These are phyloP conservation scores for Neopipo cinnamomea DNA, from an alignment of 2,113 vertebrate species.

Conservation along the genomic window DNA sequence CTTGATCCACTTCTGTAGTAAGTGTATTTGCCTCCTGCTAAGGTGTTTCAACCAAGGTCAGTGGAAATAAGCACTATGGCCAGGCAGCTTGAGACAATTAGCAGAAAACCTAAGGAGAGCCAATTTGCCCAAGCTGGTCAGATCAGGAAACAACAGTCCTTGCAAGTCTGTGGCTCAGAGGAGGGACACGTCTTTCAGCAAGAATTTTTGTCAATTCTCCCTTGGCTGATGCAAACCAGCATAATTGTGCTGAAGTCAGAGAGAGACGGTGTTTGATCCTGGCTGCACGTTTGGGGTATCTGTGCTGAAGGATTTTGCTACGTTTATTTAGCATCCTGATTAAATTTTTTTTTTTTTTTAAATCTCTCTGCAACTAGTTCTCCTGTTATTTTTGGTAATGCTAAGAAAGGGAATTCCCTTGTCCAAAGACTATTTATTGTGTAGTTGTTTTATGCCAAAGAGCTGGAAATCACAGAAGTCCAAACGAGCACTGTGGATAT, in stretches of 20 bases:
- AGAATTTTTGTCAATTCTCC: not conserved
- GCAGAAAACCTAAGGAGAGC: not conserved
- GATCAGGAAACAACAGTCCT: not conserved
- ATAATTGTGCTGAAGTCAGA: not conserved
- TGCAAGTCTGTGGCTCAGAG: not conserved
- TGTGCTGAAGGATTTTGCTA: not conserved
- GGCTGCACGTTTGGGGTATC: not conserved
- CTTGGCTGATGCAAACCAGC: not conserved
- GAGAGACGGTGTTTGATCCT: not conserved
- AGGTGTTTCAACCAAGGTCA: not conserved
- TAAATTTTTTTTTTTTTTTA: not conserved
- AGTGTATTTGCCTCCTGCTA: not conserved
- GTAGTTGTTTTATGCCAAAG: not conserved
- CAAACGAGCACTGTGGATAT: not conserved
- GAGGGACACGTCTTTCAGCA: not conserved
- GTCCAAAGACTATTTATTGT: not conserved
- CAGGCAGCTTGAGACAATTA: slow-evolving; percentile 29
- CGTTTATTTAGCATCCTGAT: not conserved
- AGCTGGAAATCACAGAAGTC: not conserved
- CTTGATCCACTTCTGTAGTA: not conserved
- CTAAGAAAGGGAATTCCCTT: not conserved
- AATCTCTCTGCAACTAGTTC: not conserved
- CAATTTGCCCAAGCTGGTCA: not conserved
- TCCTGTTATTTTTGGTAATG: not conserved
- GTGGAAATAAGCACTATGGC: slow-evolving; percentile 1